A percentile compares a stretch with the other conserved stretches of the same genome.
Conservation (phyloP, 1,140 invertebrate species). For the Metaphire vulgaris region DNA sequence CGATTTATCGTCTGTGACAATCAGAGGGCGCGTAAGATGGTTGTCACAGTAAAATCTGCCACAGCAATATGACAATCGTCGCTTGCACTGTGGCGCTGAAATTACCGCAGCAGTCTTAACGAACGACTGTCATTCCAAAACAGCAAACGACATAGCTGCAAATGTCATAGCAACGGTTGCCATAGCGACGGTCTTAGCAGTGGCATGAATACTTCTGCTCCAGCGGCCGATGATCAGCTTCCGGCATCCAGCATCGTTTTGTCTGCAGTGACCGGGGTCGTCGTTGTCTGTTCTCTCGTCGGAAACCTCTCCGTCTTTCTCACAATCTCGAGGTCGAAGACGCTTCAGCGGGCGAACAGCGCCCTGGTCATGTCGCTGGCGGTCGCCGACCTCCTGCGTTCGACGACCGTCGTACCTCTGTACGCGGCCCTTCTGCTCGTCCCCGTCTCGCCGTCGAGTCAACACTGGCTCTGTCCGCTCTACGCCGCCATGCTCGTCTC, state of each 20-base stretch:
- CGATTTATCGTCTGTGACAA: too few species aligned
- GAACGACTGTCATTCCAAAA: too few species aligned
- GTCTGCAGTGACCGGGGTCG: not conserved
- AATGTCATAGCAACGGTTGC: not conserved
- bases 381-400: conserved; percentile 6
- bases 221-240: not conserved
- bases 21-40: too few species aligned
- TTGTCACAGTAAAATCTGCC: too few species aligned
- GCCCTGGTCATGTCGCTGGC: conserved; percentile 15
- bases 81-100: too few species aligned
- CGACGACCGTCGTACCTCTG: conserved; percentile 3
- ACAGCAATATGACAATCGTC: too few species aligned
- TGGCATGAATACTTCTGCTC: not conserved
- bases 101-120: too few species aligned
- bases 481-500: conserved; percentile 6
- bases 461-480: conserved; percentile 9
- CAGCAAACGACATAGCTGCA: too few species aligned
- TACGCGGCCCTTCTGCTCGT: conserved; percentile 5
- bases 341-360: conserved; percentile 12
- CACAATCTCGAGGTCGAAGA: conserved; percentile 6
- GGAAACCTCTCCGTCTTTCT: conserved; percentile 18
- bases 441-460: not conserved
- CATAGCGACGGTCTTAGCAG: not conserved
- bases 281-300: not conserved
- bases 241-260: not conserved